phyloP scores from a whole-genome alignment of 2,888 invertebrate genomes.

The Ornithoptera alexandrae region DNA sequence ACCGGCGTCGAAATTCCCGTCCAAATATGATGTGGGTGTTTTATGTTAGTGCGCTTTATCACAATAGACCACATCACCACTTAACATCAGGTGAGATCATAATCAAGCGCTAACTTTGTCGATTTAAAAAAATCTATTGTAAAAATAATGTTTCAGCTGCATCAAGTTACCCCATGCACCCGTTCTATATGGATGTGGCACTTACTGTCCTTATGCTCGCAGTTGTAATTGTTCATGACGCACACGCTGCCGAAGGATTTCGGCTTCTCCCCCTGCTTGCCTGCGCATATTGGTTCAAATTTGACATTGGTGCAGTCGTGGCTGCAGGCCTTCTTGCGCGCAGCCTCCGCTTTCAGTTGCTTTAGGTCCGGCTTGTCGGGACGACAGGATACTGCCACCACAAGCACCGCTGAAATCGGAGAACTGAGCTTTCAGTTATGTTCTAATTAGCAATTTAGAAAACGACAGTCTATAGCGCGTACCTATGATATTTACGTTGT shows the following conservation, averaged over 20 bases:
- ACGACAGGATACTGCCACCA: slow-evolving; percentile 65
- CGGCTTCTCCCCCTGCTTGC: slow-evolving; percentile 78
- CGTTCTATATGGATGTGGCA: background rate
- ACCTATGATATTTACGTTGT: too few species aligned
- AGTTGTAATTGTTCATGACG: slow-evolving; percentile 82
- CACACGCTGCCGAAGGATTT: slow-evolving; percentile 83
- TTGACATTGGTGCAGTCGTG: slow-evolving; percentile 72
- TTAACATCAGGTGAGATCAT: too few species aligned
- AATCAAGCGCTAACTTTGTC: too few species aligned
- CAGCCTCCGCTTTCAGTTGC: slow-evolving; percentile 79
- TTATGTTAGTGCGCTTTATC: too few species aligned
- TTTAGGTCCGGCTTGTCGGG: slow-evolving; percentile 82
- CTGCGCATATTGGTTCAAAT: slow-evolving; percentile 82
- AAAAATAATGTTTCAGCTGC: background rate
- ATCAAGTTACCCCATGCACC: background rate
- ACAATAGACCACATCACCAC: too few species aligned
- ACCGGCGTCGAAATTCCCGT: too few species aligned
- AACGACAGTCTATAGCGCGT: background rate
- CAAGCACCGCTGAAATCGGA: slow-evolving; percentile 58
- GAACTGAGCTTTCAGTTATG: background rate
- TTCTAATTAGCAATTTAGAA: background rate
- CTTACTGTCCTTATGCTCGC: slow-evolving; percentile 83
- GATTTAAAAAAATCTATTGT: too few species aligned
- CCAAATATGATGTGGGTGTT: too few species aligned
- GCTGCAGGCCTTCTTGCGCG: slow-evolving; percentile 77